Conservation (phyloP, 2,113 vertebrate genomes). For the Syngnathus floridae region DNA sequence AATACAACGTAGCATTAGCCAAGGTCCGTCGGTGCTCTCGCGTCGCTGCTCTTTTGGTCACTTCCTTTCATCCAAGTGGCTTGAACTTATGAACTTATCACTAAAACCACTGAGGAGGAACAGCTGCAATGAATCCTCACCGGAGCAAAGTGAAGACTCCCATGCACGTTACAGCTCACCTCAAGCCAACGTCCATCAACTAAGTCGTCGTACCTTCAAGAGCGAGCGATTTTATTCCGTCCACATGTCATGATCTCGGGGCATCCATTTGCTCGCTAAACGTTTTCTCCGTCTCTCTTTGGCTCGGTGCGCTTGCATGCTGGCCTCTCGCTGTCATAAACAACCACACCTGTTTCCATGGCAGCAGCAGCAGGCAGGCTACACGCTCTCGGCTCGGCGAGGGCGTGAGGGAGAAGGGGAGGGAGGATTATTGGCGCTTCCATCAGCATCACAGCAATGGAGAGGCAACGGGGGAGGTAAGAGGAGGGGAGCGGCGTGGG, state of each 20-base stretch:
- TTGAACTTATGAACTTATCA: slow-evolving; percentile 62
- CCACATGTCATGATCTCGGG: slow-evolving; percentile 52
- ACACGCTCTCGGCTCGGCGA: slow-evolving; percentile 62
- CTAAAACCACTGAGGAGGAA: slow-evolving; percentile 26
- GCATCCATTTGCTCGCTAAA: slow-evolving; percentile 52
- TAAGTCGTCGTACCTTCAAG: slow-evolving; percentile 56
- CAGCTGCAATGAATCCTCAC: slow-evolving; percentile 21
- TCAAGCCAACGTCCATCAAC: slow-evolving; percentile 42
- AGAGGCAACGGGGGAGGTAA: slow-evolving; percentile 10
- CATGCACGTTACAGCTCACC: slow-evolving; percentile 47
- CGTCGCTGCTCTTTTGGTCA: slow-evolving; percentile 19
- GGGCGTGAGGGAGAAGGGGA: slow-evolving; percentile 32
- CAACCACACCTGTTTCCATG: slow-evolving; percentile 77
- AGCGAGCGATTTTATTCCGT: slow-evolving; percentile 53
- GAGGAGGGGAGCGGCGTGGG: slow-evolving; percentile 43
- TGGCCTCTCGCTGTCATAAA: slow-evolving; percentile 69
- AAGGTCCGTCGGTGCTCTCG: slow-evolving; percentile 46
- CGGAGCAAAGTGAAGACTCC: not conserved
- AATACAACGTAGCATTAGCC: slow-evolving; percentile 69
- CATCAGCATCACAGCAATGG: slow-evolving; percentile 49
- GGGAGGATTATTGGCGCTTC: slow-evolving; percentile 56
- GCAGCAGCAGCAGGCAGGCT: slow-evolving; percentile 65
- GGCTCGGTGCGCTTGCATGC: slow-evolving; percentile 52
- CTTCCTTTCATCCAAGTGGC: slow-evolving; percentile 25
- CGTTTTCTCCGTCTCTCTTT: slow-evolving; percentile 48